Conservation (phyloP, 1,140 invertebrate genomes). For the Phocides pigmalion region DNA sequence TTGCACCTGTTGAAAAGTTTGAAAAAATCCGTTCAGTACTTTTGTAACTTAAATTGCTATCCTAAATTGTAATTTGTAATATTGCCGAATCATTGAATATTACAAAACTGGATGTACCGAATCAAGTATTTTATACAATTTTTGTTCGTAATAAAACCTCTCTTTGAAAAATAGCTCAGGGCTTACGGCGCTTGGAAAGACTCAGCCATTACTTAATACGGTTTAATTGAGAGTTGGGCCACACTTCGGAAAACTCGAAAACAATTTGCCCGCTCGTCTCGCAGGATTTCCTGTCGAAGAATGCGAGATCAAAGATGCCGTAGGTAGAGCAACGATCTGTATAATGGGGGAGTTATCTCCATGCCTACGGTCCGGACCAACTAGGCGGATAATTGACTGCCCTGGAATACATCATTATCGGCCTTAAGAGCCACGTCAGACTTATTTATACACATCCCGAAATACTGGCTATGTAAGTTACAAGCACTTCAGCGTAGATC, state of each 20-base stretch:
- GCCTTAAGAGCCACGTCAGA: not conserved
- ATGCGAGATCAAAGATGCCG: constrained; percentile 38
- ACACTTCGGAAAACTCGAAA: constrained; percentile 34
- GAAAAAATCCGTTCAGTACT: too few species aligned
- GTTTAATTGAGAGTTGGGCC: constrained; percentile 25
- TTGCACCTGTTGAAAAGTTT: too few species aligned
- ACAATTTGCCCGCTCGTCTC: constrained; percentile 28
- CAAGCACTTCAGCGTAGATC: too few species aligned
- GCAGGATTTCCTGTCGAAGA: constrained; percentile 38
- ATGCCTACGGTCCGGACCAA: constrained; percentile 1
- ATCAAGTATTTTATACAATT: too few species aligned
- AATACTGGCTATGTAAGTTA: too few species aligned
- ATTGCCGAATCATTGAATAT: too few species aligned
- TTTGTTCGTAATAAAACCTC: constrained; percentile 12
- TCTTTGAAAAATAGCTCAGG: too few species aligned
- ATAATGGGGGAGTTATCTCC: constrained; percentile 35
- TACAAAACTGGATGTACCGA: too few species aligned
- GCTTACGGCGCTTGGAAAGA: constrained; percentile 2
- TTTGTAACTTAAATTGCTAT: too few species aligned
- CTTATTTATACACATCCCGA: too few species aligned
- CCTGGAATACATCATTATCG: constrained; percentile 1
- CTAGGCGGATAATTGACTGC: constrained; percentile 31
- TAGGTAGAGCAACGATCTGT: constrained; percentile 35
- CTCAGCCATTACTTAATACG: constrained; percentile 25
- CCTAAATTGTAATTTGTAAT: too few species aligned